Evolutionary conservation across 2,113 vertebrate genomes (phyloP).

Genomic region (Gnathonemus echidnorhynchus): DNA sequence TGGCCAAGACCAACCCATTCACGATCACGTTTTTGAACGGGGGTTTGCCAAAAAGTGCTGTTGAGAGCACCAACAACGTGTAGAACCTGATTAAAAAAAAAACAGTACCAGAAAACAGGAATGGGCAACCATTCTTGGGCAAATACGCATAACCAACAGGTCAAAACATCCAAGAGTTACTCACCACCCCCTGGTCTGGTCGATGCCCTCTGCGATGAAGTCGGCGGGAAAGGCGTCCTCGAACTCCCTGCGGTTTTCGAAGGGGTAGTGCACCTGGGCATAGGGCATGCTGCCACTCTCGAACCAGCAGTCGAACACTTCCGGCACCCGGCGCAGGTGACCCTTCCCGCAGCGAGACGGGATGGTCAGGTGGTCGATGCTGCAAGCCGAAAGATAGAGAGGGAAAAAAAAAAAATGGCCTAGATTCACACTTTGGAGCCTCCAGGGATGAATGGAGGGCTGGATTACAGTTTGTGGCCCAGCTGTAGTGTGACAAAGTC

Average conservation of each 20-base stretch:
- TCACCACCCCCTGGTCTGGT: slow-evolving; percentile 95
- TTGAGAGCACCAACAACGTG: slow-evolving; percentile 86
- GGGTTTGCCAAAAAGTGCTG: slow-evolving; percentile 87
- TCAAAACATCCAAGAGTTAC: neutral
- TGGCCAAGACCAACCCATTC: slow-evolving; percentile 90
- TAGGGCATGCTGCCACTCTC: slow-evolving; percentile 99
- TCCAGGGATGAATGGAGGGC: neutral
- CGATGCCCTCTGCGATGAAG: slow-evolving; percentile 96
- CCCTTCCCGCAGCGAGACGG: slow-evolving; percentile 81
- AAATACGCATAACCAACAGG: neutral
- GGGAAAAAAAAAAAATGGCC: neutral
- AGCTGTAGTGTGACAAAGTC: slow-evolving; percentile 7
- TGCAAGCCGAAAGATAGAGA: slow-evolving; percentile 35
- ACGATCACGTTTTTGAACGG: slow-evolving; percentile 97
- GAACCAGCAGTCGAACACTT: slow-evolving; percentile 98
- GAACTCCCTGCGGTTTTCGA: slow-evolving; percentile 83
- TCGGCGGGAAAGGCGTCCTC: slow-evolving; percentile 91
- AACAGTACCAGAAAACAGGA: neutral
- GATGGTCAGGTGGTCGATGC: slow-evolving; percentile 76
- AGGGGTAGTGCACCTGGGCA: slow-evolving; percentile 90
- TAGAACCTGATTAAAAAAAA: slow-evolving; percentile 76
- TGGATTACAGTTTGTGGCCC: neutral
- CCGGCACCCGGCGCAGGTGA: slow-evolving; percentile 64
- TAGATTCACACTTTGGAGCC: neutral
- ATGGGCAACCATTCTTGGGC: neutral